phyloP scores from a whole-genome alignment of 2,113 vertebrate genomes.

The Sminthopsis crassicaudata region DNA sequence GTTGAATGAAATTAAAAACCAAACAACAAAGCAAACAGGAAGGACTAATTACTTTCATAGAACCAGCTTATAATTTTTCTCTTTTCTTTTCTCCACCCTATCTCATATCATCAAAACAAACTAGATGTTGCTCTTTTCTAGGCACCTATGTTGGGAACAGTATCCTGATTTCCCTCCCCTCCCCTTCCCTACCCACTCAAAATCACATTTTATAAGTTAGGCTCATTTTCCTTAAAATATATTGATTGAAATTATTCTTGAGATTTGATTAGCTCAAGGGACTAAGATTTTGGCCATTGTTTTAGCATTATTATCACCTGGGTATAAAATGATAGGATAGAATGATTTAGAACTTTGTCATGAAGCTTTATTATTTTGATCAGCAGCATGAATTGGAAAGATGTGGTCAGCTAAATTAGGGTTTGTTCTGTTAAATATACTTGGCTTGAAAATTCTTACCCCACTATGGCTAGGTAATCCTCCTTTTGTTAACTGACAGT shows the following conservation, averaged over 20 bases:
- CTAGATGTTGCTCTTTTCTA: background rate
- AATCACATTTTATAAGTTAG: background rate
- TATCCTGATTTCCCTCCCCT: background rate
- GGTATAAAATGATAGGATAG: background rate
- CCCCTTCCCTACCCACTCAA: too few relatives aligned
- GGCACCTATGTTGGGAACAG: background rate
- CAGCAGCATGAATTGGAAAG: background rate
- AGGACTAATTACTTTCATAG: background rate
- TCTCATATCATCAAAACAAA: background rate
- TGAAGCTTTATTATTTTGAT: background rate
- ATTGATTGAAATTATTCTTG: background rate
- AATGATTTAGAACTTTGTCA: background rate
- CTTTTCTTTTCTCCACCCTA: background rate
- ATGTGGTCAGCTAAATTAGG: background rate
- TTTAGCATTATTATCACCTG: background rate
- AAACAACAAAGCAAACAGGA: background rate
- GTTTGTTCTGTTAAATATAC: background rate
- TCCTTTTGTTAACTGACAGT: background rate
- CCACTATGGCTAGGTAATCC: background rate
- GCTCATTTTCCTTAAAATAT: background rate
- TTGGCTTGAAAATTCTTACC: background rate
- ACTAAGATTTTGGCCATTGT: background rate
- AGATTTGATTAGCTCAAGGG: background rate
- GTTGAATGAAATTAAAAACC: background rate
- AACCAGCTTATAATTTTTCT: background rate